A percentile compares a stretch with the other conserved stretches of the same genome.
phyloP scores from a whole-genome alignment of 2,888 invertebrate genomes.

The Piscicola geometra region DNA sequence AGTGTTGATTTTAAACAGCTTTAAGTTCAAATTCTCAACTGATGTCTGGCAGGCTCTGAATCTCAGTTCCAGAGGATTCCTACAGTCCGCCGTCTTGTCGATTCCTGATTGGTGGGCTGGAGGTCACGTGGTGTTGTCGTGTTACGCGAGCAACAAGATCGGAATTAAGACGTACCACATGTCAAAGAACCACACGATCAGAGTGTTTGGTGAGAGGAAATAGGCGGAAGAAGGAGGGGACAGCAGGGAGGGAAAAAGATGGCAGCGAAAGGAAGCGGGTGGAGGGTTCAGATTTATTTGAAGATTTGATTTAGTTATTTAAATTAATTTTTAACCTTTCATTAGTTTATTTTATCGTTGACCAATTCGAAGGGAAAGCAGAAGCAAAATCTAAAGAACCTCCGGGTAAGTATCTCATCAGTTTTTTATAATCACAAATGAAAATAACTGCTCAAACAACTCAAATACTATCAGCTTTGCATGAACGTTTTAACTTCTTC shows the following conservation, averaged over 20 bases:
- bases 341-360: background rate
- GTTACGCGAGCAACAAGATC: conserved; percentile 5
- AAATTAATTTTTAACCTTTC: background rate
- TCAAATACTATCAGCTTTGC: no score
- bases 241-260: background rate
- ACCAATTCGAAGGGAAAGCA: background rate
- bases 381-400: background rate
- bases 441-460: no score
- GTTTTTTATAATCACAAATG: background rate
- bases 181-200: background rate
- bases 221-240: background rate
- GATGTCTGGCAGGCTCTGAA: background rate
- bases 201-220: background rate
- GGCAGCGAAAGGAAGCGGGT: background rate
- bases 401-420: background rate
- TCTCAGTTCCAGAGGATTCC: background rate
- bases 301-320: background rate
- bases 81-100: background rate
- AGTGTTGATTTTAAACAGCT: no score
- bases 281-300: background rate
- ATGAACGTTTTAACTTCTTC: no score
- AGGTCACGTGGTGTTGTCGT: background rate
- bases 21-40: no score
- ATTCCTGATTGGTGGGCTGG: background rate
- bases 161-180: background rate